Evolutionary conservation across 2,113 vertebrate species (phyloP).

Genomic region (Hyaena hyaena): DNA sequence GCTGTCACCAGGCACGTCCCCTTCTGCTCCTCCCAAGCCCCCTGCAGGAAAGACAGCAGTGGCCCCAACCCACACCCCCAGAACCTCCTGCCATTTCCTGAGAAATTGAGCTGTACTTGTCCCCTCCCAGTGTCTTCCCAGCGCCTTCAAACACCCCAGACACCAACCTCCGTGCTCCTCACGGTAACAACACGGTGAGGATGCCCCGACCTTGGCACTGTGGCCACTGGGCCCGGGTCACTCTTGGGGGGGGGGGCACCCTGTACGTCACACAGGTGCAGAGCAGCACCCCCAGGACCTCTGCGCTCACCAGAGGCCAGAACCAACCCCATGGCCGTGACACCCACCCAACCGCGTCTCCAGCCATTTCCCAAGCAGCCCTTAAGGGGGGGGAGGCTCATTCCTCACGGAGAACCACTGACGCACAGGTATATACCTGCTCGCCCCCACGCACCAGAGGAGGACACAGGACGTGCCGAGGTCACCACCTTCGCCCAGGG

Average conservation of each 20-base stretch:
- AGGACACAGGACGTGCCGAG: not conserved
- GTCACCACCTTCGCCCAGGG: not conserved
- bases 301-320: not conserved
- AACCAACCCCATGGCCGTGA: not conserved
- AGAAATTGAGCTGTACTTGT: not conserved
- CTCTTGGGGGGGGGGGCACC: too few relatives aligned
- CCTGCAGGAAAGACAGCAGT: not conserved
- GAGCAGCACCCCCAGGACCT: not conserved
- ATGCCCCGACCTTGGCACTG: not conserved
- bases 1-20: not conserved
- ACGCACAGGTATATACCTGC: not conserved
- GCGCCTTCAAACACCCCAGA: not conserved
- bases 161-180: not conserved
- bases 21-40: not conserved
- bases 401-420: not conserved
- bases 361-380: not conserved
- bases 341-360: not conserved
- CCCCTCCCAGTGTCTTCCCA: too few relatives aligned
- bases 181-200: fast-evolving
- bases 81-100: not conserved
- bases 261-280: fast-evolving
- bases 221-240: not conserved
- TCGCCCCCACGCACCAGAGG: not conserved
- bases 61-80: not conserved
- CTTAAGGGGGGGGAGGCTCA: not conserved